Percentiles rank a stretch among this genome's conserved stretches.
phyloP scores from a whole-genome alignment of 2,797 vertebrate genomes.

The Ateles fusciceps region DNA sequence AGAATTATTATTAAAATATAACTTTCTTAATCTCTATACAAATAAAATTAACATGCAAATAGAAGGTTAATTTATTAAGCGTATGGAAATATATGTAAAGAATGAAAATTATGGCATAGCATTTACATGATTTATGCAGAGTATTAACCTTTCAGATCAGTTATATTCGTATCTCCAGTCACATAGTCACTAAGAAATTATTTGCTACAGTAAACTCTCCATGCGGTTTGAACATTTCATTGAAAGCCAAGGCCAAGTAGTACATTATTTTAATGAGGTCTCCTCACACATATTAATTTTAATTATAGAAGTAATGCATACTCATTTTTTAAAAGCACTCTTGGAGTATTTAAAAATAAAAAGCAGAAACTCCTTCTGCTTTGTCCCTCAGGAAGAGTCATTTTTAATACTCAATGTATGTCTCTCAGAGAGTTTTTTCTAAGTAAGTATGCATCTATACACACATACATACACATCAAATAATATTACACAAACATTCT shows the following conservation, averaged over 20 bases:
- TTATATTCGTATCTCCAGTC: neutral
- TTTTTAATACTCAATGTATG: neutral
- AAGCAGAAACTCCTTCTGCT: neutral
- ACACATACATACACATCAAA: neutral
- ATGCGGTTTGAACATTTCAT: neutral
- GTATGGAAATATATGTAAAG: conserved; percentile 54
- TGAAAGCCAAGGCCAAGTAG: neutral
- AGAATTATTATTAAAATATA: conserved; percentile 49
- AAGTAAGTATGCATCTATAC: neutral
- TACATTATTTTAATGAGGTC: conserved; percentile 6
- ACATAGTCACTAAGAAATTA: conserved; percentile 18
- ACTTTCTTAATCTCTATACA: neutral
- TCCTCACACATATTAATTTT: conserved; percentile 41
- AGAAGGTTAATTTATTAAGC: conserved; percentile 58
- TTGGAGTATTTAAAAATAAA: conserved; percentile 1
- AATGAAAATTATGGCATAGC: neutral
- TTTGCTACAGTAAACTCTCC: neutral
- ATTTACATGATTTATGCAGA: conserved; percentile 46
- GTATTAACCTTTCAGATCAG: conserved; percentile 33
- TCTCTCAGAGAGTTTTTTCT: neutral
- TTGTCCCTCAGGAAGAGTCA: neutral
- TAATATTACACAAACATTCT: neutral
- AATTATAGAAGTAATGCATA: conserved; percentile 8
- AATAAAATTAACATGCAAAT: conserved; percentile 52
- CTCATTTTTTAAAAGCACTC: neutral